Conservation (phyloP, 2,113 vertebrate genomes). For the Myrmecophaga tridactyla region DNA sequence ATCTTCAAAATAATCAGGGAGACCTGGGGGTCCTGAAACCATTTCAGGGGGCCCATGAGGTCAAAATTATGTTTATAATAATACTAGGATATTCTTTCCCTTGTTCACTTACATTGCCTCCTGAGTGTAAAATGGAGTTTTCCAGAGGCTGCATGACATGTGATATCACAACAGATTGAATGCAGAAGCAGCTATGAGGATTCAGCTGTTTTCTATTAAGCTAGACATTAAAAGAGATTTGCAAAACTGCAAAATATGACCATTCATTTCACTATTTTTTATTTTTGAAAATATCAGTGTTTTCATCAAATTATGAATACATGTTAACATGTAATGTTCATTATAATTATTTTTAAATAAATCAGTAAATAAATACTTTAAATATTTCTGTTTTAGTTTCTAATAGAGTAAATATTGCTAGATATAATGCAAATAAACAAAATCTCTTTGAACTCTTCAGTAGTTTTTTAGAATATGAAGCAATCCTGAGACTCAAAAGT, state of each 20-base stretch:
- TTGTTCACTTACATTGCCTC: conserved; percentile 33
- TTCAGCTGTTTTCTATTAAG: conserved; percentile 67
- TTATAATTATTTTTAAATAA: conserved; percentile 19
- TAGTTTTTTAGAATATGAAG: background rate
- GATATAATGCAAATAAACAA: background rate
- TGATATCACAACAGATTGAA: conserved; percentile 32
- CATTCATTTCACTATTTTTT: conserved; percentile 12
- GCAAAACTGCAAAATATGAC: background rate
- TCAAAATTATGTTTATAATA: conserved; percentile 26
- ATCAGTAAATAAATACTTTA: conserved; percentile 23
- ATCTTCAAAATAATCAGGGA: background rate
- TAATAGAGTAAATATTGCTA: background rate
- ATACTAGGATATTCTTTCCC: conserved; percentile 1
- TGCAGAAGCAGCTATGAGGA: conserved; percentile 60
- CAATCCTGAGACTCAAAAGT: background rate
- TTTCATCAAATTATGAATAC: conserved; percentile 26
- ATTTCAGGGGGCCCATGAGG: background rate
- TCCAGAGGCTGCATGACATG: conserved; percentile 22
- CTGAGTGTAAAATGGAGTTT: conserved; percentile 48
- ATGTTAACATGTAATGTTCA: background rate
- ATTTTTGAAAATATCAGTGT: background rate
- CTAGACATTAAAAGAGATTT: conserved; percentile 50
- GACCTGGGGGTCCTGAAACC: background rate
- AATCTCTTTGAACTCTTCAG: background rate
- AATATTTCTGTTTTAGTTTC: conserved; percentile 41